A percentile compares a stretch with the other conserved stretches of the same genome.
Conservation (phyloP, 2,113 vertebrate genomes). For the Cephalopterus ornatus region DNA sequence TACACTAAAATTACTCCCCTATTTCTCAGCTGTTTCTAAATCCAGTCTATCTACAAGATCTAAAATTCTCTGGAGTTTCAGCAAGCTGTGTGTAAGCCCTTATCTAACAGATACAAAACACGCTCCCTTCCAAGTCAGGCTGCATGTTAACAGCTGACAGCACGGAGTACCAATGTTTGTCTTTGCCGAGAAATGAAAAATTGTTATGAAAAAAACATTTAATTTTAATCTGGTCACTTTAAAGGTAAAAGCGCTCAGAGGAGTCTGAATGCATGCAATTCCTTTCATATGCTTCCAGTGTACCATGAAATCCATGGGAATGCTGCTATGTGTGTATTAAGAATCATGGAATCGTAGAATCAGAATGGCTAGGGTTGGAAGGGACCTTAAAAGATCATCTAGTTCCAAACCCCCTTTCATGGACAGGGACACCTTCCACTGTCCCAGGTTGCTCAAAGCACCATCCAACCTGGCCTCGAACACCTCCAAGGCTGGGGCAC, state of each 20-base stretch:
- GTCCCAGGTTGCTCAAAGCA: fast-evolving
- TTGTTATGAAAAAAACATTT: background rate
- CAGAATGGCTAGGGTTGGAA: background rate
- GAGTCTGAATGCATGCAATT: background rate
- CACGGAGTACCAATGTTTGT: background rate
- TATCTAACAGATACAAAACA: background rate
- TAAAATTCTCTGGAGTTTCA: background rate
- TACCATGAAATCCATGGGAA: background rate
- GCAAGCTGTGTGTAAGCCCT: background rate
- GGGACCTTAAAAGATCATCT: background rate
- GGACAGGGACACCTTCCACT: background rate
- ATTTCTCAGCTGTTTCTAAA: background rate
- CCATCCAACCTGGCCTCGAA: fast-evolving
- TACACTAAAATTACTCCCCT: background rate
- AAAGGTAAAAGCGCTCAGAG: fast-evolving
- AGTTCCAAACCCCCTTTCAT: background rate
- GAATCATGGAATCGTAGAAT: fast-evolving
- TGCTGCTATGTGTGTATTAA: background rate
- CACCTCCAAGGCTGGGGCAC: background rate
- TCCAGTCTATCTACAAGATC: background rate
- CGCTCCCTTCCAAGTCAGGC: fast-evolving
- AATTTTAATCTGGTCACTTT: background rate
- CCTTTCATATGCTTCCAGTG: background rate
- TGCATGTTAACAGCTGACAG: background rate
- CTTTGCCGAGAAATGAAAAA: background rate